Base-by-base conservation (phyloP, 2,113 vertebrate genomes). In the Barbus barbus region DNA sequence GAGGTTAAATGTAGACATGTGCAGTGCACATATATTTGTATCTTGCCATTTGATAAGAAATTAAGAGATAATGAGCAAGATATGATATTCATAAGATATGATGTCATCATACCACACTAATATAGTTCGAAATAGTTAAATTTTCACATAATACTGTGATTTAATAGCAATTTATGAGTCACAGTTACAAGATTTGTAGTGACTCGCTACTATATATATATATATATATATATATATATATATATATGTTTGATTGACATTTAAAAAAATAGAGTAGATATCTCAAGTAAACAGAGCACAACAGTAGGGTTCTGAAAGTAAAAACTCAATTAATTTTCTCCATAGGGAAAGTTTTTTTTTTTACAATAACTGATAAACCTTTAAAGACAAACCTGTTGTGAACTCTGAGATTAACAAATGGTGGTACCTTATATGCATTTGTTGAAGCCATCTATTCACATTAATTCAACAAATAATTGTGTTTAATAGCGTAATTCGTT, bases 1-100 rank as follows among this genome's bases (percentile, higher is more conserved):
- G 16, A 65, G 84, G 86, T 88, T 86, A 89, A 89, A 87, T 74
- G 82, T 78, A 63, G 44, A 87, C 46, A 31, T 86, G 86, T 80
- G 69, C 72, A 75, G 48, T 85, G 77, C 53, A 83, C 86, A 48
- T 78, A 86, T 84, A 75, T 84, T 72, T 83, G 51, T 48, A 84
- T 81, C 41, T 81, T 83, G 51, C 63, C 22, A 56, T 83, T 58
- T 72, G 53, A 73, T 86, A 85, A 83, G 33, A 86, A 90, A 86
- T 87, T 67, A 74, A 73, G 74, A 84, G 69, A 81, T 85, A 87
- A 88, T 83, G 28, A 85, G 58, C 48, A 83, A 65, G 80, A 78
- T 86, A 78, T 86, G 81, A 60, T 63, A n/a, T n/a, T n/a, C n/a
- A n/a, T n/a, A n/a, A n/a, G n/a, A n/a, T n/a, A n/a, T n/a, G n/a